Conservation (phyloP, 2,113 vertebrate genomes). For the Calypte anna region DNA sequence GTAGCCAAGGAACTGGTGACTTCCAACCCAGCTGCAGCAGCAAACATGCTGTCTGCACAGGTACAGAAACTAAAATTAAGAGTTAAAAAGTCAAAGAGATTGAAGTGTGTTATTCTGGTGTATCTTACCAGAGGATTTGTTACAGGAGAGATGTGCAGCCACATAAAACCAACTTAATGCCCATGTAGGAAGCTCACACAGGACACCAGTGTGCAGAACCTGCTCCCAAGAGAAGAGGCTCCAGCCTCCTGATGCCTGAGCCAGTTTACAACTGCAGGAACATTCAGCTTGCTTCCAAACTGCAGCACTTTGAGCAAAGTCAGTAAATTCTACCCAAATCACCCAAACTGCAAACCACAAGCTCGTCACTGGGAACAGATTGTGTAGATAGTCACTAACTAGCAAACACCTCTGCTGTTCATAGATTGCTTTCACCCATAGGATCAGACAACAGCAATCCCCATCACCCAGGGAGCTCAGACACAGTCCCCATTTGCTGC, state of each 20-base stretch:
- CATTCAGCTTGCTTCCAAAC: background rate
- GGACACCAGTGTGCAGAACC: background rate
- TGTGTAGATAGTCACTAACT: background rate
- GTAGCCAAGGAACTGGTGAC: background rate
- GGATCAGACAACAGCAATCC: background rate
- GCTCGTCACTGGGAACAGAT: background rate
- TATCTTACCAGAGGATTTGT: background rate
- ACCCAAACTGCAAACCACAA: background rate
- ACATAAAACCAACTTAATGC: background rate
- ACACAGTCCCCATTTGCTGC: accelerated
- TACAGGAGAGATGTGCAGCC: background rate
- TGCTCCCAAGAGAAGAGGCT: background rate
- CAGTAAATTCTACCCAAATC: background rate
- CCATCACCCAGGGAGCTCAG: background rate
- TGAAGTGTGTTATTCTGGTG: background rate
- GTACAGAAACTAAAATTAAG: background rate
- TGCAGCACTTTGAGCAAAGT: background rate
- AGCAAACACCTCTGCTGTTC: background rate
- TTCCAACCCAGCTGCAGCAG: background rate
- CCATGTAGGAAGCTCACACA: accelerated
- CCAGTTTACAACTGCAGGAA: background rate
- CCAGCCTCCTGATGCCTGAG: accelerated
- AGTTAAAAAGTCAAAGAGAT: background rate
- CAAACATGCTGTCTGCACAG: accelerated
- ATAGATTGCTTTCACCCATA: accelerated